These are phyloP conservation scores for Atherinomorus stipes DNA, from an alignment of 2,113 vertebrate species.

Conservation along the genomic window DNA sequence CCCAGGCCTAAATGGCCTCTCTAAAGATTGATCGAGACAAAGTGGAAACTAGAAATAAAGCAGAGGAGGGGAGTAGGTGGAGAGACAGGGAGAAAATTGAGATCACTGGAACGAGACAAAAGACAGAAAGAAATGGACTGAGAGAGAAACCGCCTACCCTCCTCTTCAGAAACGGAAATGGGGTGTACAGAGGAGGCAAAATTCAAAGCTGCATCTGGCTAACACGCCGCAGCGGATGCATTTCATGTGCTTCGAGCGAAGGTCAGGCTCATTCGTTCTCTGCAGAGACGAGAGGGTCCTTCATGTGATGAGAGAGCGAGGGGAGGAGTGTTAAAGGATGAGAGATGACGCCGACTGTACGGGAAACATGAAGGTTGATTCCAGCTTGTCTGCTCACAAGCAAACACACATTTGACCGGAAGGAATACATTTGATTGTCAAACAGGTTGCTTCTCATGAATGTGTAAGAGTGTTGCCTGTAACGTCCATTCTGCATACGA, in stretches of 20 bases:
- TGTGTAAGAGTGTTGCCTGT: conserved; percentile 28
- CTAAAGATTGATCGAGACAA: background rate
- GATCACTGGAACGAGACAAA: conserved; percentile 30
- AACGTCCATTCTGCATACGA: conserved; percentile 10
- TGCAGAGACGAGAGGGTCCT: conserved; percentile 50
- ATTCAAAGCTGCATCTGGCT: conserved; percentile 25
- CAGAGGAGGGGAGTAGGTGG: conserved; percentile 4
- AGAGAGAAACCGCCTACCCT: background rate
- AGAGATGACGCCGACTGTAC: conserved; percentile 31
- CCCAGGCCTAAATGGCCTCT: background rate
- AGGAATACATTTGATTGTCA: conserved; percentile 59
- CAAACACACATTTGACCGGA: conserved; percentile 18
- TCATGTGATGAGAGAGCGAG: conserved; percentile 37
- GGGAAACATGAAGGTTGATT: conserved; percentile 56
- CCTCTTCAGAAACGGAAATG: conserved; percentile 43
- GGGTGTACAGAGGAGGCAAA: conserved; percentile 11
- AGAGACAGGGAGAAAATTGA: conserved; percentile 15
- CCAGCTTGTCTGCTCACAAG: conserved; percentile 17
- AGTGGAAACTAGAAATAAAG: background rate
- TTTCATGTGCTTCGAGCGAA: conserved; percentile 35
- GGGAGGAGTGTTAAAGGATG: conserved; percentile 26
- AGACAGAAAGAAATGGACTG: conserved; percentile 8
- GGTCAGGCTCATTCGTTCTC: conserved; percentile 68
- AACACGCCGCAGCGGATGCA: conserved; percentile 23
- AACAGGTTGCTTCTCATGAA: conserved; percentile 61